Evolutionary conservation across 2,888 invertebrate species (phyloP), one percentile per base, ranked within the genome.

Genomic region (Leptura quadrifasciata): DNA sequence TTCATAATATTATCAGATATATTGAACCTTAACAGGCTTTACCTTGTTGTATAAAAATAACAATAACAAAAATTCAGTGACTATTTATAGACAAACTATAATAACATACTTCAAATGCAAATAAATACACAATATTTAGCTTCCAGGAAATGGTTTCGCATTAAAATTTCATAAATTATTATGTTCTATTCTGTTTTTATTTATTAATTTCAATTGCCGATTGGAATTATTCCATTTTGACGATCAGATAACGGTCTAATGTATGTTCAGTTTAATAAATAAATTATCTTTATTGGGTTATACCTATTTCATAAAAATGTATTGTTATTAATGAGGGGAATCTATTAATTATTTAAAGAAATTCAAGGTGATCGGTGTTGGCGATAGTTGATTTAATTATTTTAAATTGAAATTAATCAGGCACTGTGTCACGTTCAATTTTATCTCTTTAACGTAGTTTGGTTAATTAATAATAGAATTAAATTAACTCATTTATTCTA

Each of bases 271-370:
- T n/a, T 27, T 67, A 24, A 54, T 67, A 52, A 67, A 67, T 54
- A 47, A 64, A 64, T 67, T 54, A 54, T 20, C 21, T 24, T 21
- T 21, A 67, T 67, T 52, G 24, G 52, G 24, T 67, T 67, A 67
- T 52, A 52, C n/a, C 24, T 52, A 24, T 54, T 55, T 68, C 24
- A 68, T 68, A 35, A 68, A 65, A 52, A 68, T 24, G 15, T 54
- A 52, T 31, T 15, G 17, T n/a, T 24, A 31, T 57, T 68, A 68
- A 68, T 31, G 55, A 31, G 27, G 55, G 68, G 57, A 68, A 68
- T 55, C 31, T 57, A 68, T 68, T 57, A 68, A 57, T 68, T 68
- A 68, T 54, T 52, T 67, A 67, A 68, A 55, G 31, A 24, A 57
- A 57, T 18, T 68, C 31, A 55, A 68, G 68, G 68, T 68, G 31